Base-by-base conservation (phyloP, 2,888 invertebrate genomes). In the Bimastos eiseni region DNA sequence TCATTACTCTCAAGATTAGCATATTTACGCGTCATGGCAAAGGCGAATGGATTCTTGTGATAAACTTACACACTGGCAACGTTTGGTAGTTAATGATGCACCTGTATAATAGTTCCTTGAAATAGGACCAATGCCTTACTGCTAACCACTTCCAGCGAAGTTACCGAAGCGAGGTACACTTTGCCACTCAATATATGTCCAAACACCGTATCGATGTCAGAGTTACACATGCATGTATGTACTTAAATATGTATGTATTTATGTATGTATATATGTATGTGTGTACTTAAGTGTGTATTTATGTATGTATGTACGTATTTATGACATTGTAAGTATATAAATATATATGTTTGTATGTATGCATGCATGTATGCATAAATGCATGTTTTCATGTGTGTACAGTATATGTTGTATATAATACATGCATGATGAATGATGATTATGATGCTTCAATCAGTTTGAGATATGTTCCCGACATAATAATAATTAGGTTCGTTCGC, bases 311-410 rank as follows among this genome's bases (percentile, higher is more conserved):
- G 30, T 34, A 88, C 34, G 37, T 55, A 38, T 49, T 5, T 36
- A 90, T 90, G 70, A 89, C 55, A 13, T 24, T 86, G 37, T 24
- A 86, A 33, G 21, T 86, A 86, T n/a, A n/a, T n/a, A n/a, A n/a
- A n/a, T n/a, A n/a, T n/a, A 11, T 88, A 88, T 88, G 37, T 55
- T 33, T 49, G 33, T 36, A 90, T 90, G 38, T 90, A 89, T 89
- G n/a, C 4, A 88, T 88, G 38, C 8, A 88, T 88, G 24, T 33
- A 88, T n/a, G 30, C 34, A 88, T 88, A 24, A 36, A 38, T 49
- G 33, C 24, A 90, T 90, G 83, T 90, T 33, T 89, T 11, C 4
- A 88, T 88, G 38, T 6, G 30, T 86, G 15, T 86, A 86, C 3
- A n/a, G n/a, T n/a, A n/a, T n/a, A n/a, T n/a, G n/a, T n/a, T n/a